A percentile compares a stretch with the other conserved stretches of the same genome.
phyloP scores from a whole-genome alignment of 2,797 vertebrate genomes.

The Brachyrhaphis roseni region DNA sequence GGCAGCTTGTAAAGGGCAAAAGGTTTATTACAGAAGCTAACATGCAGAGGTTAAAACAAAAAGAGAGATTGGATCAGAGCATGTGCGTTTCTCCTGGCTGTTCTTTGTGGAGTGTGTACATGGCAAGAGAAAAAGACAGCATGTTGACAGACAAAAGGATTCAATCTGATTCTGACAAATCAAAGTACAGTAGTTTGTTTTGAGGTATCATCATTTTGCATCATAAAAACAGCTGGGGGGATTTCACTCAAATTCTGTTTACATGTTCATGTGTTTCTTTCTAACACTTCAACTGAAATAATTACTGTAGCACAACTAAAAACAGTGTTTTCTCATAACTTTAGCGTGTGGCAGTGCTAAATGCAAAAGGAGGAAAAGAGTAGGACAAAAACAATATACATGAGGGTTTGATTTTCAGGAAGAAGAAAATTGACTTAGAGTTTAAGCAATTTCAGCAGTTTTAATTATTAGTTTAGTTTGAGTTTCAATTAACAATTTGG shows the following conservation, averaged over 20 bases:
- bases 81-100: conserved; percentile 7
- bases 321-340: neutral
- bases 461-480: neutral
- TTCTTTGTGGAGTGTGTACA: conserved; percentile 22
- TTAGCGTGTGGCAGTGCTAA: neutral
- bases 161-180: conserved; percentile 4
- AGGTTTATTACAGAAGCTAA: conserved; percentile 16
- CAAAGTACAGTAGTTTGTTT: neutral
- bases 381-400: neutral
- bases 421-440: neutral
- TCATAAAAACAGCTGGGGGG: neutral
- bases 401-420: too few species aligned
- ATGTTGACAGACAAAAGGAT: conserved; percentile 6
- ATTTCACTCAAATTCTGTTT: neutral
- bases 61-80: neutral
- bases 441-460: neutral
- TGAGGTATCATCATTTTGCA: neutral
- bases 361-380: neutral
- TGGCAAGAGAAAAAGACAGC: conserved; percentile 3
- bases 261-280: neutral
- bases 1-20: conserved; percentile 30
- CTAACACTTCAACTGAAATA: neutral
- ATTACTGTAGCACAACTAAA: neutral
- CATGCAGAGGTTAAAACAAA: neutral
- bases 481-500: neutral